Conservation (phyloP, 2,113 vertebrate species). For the Corythoichthys intestinalis region DNA sequence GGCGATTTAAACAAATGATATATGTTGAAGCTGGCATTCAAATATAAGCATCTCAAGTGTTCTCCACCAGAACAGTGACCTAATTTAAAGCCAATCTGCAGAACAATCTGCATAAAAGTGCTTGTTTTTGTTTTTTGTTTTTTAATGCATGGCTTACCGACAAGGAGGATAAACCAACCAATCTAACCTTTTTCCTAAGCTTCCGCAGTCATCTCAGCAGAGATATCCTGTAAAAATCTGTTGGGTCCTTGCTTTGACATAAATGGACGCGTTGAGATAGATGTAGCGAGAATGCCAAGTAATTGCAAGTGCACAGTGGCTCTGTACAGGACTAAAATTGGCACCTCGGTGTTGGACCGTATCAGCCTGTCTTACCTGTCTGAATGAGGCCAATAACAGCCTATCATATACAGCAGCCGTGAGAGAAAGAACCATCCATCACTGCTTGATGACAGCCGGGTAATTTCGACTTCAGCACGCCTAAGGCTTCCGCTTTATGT, state of each 20-base stretch:
- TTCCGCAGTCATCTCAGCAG: background rate
- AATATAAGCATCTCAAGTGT: background rate
- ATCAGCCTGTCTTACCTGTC: constrained; percentile 40
- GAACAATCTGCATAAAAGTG: too few relatives aligned
- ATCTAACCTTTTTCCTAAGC: background rate
- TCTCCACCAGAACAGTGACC: background rate
- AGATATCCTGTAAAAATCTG: background rate
- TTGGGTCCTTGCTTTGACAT: background rate
- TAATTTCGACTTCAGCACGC: constrained; percentile 51
- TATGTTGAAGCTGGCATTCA: background rate
- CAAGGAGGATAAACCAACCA: background rate
- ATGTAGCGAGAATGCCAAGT: constrained; percentile 27
- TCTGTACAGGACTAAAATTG: constrained; percentile 16
- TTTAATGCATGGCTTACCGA: too few relatives aligned
- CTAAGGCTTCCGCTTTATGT: constrained; percentile 20
- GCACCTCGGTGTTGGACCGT: constrained; percentile 17
- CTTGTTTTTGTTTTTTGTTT: too few relatives aligned
- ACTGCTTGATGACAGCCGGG: constrained; percentile 46
- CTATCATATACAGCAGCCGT: constrained; percentile 45
- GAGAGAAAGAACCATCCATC: constrained; percentile 54
- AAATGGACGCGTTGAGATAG: background rate
- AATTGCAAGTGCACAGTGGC: constrained; percentile 12
- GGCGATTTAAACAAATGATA: too few relatives aligned
- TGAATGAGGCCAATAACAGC: constrained; percentile 47
- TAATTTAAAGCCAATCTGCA: background rate